phyloP scores from a whole-genome alignment of 2,797 vertebrate genomes.

The Clarias platycephalus region DNA sequence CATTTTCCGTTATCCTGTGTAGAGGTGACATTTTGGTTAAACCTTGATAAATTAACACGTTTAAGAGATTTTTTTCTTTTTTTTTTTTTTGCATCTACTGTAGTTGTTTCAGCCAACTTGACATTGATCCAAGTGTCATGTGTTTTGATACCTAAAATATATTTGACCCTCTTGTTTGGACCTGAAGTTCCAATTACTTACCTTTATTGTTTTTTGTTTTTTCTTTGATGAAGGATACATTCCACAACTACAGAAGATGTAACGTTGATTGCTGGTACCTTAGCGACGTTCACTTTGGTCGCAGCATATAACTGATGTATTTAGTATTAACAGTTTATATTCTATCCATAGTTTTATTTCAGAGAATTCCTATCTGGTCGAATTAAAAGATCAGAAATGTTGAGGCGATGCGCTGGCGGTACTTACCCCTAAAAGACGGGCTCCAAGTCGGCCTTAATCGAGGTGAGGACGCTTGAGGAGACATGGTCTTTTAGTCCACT shows the following conservation, averaged over 20 bases:
- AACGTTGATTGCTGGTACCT: background rate
- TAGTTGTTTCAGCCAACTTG: too few relatives aligned
- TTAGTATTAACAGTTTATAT: background rate
- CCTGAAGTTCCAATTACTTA: background rate
- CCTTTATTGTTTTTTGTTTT: too few relatives aligned
- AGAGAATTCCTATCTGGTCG: slow-evolving; percentile 17
- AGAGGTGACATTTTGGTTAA: background rate
- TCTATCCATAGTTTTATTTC: background rate
- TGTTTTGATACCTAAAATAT: too few relatives aligned
- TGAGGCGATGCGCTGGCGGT: background rate
- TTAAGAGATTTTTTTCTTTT: background rate
- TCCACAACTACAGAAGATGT: background rate
- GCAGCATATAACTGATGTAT: background rate
- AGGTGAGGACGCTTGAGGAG: slow-evolving; percentile 11
- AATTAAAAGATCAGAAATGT: background rate
- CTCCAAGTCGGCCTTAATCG: slow-evolving; percentile 20
- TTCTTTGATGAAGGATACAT: too few relatives aligned
- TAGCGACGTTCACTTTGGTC: background rate
- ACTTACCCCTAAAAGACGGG: slow-evolving; percentile 55
- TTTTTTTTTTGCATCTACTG: background rate
- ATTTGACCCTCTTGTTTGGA: background rate
- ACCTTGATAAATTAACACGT: background rate
- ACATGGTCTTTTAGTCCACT: slow-evolving; percentile 47
- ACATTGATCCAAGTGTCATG: too few relatives aligned
- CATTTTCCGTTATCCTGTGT: too few relatives aligned